These are phyloP conservation scores for Drosophila pegasa DNA, from an alignment of 2,888 invertebrate genomes.

Conservation along the genomic window DNA sequence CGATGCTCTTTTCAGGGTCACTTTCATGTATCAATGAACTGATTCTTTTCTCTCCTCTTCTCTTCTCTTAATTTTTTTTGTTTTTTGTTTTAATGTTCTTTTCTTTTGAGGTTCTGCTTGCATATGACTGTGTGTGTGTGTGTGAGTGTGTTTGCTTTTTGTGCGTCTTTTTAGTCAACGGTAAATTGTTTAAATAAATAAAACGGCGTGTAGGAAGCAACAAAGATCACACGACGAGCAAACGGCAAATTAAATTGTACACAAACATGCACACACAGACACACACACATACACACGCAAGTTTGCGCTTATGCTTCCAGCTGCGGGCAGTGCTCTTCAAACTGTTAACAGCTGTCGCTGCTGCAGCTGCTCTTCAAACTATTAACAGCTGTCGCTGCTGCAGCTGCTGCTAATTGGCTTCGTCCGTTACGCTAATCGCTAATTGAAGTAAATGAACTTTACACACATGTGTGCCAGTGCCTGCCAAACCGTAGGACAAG, in stretches of 20 bases:
- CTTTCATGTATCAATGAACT: slow-evolving; percentile 69
- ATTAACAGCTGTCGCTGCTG: slow-evolving; percentile 12
- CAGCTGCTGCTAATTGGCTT: slow-evolving; percentile 1
- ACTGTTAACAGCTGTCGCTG: slow-evolving; percentile 27
- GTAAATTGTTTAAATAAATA: slow-evolving; percentile 76
- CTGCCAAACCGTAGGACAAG: neutral
- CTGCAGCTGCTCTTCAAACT: neutral
- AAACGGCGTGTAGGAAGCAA: slow-evolving; percentile 82
- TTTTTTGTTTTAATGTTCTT: slow-evolving; percentile 29
- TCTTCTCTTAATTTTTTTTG: neutral
- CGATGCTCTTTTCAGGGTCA: slow-evolving; percentile 72
- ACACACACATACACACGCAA: neutral
- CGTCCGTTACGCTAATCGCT: neutral
- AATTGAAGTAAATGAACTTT: slow-evolving; percentile 16
- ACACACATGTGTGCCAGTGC: neutral
- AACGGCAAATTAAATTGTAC: slow-evolving; percentile 58
- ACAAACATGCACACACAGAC: slow-evolving; percentile 19
- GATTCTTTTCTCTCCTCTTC: slow-evolving; percentile 31
- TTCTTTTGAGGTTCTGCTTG: slow-evolving; percentile 20
- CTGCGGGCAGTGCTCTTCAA: slow-evolving; percentile 29
- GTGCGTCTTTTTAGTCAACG: slow-evolving; percentile 56
- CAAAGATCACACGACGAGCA: slow-evolving; percentile 75
- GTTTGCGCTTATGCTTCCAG: slow-evolving; percentile 7
- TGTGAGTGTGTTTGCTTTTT: slow-evolving; percentile 15
- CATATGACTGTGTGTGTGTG: slow-evolving; percentile 14